Evolutionary conservation across 2,113 vertebrate genomes (phyloP).

Genomic region (Melanerpes aurifrons): DNA sequence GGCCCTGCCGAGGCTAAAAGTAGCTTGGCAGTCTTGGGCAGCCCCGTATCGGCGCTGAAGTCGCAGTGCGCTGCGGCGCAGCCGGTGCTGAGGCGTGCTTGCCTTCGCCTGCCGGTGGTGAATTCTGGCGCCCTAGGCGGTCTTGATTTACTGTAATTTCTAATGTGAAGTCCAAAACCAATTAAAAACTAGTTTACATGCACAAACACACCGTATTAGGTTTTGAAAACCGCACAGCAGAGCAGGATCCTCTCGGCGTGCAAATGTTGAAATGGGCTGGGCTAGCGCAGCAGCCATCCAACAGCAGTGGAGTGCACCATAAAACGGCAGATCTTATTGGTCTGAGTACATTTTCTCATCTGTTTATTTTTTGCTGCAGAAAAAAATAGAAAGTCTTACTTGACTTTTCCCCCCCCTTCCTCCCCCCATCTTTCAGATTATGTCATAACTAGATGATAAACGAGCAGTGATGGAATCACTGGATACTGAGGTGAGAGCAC

Average conservation of each 20-base stretch:
- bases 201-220: background rate
- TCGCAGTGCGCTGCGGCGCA: rapidly evolving
- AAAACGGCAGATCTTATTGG: background rate
- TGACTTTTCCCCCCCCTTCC: background rate
- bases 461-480: slow-evolving; percentile 66
- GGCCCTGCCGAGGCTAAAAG: background rate
- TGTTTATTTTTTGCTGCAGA: background rate
- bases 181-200: background rate
- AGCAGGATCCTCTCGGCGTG: background rate
- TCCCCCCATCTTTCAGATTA: slow-evolving; percentile 3
- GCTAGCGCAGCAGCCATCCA: background rate
- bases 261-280: background rate
- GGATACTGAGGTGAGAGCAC: slow-evolving; percentile 54
- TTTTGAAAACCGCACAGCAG: background rate
- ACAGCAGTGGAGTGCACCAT: rapidly evolving
- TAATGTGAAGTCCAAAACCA: background rate
- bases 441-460: background rate
- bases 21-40: too few relatives aligned
- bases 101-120: background rate
- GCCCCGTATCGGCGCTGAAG: background rate
- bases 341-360: background rate
- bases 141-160: background rate
- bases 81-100: background rate
- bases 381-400: background rate
- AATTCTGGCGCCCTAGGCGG: background rate